Percentiles rank a stretch among this genome's conserved stretches.
Evolutionary conservation across 2,113 vertebrate genomes (phyloP).

Genomic region (Phocoena phocoena): DNA sequence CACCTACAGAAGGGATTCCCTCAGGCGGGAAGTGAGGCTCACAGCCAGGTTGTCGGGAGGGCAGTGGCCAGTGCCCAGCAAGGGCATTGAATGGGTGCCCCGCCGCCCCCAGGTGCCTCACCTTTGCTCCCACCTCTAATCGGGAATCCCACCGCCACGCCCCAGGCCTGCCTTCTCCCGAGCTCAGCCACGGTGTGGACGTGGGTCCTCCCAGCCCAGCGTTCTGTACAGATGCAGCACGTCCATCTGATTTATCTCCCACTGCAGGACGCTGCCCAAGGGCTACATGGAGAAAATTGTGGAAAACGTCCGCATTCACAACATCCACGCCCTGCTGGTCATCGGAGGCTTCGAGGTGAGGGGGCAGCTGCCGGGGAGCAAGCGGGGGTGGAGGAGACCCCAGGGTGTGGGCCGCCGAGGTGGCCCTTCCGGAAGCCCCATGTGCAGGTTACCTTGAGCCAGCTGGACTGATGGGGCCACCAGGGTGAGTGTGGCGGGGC

Average conservation of each 20-base stretch:
- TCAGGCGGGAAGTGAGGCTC: neutral
- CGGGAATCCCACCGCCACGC: accelerated
- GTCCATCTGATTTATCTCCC: neutral
- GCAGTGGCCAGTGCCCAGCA: neutral
- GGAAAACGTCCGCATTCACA: slow-evolving; percentile 87
- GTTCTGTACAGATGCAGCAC: accelerated
- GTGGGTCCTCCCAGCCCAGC: accelerated
- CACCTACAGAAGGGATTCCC: accelerated
- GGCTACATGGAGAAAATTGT: slow-evolving; percentile 90
- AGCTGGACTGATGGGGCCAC: no score
- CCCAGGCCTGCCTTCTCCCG: accelerated
- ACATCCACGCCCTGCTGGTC: slow-evolving; percentile 92
- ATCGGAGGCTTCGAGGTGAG: slow-evolving; percentile 96
- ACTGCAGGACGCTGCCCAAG: slow-evolving; percentile 90
- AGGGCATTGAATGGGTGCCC: neutral
- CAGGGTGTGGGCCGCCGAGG: neutral
- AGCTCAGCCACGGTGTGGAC: accelerated
- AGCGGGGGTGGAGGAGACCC: neutral
- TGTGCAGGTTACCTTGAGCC: accelerated
- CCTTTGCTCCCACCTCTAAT: neutral
- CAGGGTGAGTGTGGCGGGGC: neutral
- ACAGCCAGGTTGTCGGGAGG: neutral
- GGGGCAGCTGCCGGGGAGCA: accelerated
- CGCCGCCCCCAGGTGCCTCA: accelerated
- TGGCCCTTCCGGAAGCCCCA: neutral